Evolutionary conservation across 2,113 vertebrate genomes (phyloP).

Genomic region (Callithrix jacchus): DNA sequence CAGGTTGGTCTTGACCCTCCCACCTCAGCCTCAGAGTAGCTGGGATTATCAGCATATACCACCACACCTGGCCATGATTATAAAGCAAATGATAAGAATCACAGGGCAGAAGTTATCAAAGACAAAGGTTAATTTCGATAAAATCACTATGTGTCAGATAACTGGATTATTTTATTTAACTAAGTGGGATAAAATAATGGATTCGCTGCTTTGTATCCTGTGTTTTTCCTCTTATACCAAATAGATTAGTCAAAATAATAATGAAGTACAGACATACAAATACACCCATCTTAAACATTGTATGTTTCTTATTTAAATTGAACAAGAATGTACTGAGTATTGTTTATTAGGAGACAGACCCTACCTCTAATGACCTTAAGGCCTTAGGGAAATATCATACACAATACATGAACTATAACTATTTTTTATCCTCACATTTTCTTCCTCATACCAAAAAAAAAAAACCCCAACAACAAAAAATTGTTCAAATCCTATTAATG

Average conservation of each 20-base stretch:
- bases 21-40: not conserved
- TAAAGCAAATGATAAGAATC: slow-evolving; percentile 27
- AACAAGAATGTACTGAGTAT: not conserved
- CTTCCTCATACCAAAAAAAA: not conserved
- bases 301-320: slow-evolving; percentile 8
- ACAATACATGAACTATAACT: not conserved
- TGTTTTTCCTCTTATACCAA: not conserved
- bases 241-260: slow-evolving; percentile 26
- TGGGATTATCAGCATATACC: not conserved
- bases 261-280: not conserved
- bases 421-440: not conserved
- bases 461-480: not conserved
- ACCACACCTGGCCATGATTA: not conserved
- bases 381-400: not conserved
- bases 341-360: not conserved
- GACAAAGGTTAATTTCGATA: not conserved
- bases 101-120: slow-evolving; percentile 6
- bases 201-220: not conserved
- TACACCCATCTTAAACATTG: not conserved
- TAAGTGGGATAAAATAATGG: not conserved
- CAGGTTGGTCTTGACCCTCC: not conserved
- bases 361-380: not conserved
- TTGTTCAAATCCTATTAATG: not conserved
- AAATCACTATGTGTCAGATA: not conserved
- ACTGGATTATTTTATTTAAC: slow-evolving; percentile 34